These are phyloP conservation scores for Nemopilema nomurai DNA, from an alignment of 30 jellyfish, hydroid and myxozoan species.

Conservation along the genomic window DNA sequence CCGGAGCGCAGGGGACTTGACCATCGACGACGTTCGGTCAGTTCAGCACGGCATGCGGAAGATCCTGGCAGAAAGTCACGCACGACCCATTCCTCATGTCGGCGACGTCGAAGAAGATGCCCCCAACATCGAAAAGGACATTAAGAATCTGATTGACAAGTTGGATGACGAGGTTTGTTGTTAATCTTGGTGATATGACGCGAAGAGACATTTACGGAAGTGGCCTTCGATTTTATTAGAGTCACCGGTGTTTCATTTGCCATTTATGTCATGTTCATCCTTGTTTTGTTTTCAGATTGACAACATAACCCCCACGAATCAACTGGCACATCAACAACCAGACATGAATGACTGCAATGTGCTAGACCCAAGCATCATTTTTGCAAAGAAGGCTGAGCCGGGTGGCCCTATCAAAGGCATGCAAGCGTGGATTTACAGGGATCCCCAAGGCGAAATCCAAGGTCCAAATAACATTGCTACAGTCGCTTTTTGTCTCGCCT, in stretches of 20 bases:
- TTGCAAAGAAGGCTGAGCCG: slow-evolving; percentile 94
- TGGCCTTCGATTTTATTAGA: neutral
- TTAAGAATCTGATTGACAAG: slow-evolving; percentile 75
- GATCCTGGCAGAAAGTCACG: slow-evolving; percentile 35
- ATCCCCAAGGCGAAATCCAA: slow-evolving; percentile 98
- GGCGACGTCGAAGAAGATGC: slow-evolving; percentile 73
- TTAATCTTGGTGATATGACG: neutral
- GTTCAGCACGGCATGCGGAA: slow-evolving; percentile 44
- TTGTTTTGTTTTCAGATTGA: slow-evolving; percentile 41
- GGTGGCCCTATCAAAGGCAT: slow-evolving; percentile 73
- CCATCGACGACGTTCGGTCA: slow-evolving; percentile 35
- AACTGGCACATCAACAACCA: slow-evolving; percentile 23
- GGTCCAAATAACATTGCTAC: slow-evolving; percentile 30
- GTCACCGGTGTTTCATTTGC: neutral
- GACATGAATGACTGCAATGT: slow-evolving; percentile 34
- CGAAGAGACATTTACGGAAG: neutral
- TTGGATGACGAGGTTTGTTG: slow-evolving; percentile 77
- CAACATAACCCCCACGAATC: slow-evolving; percentile 31
- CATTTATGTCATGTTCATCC: no score
- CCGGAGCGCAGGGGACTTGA: slow-evolving; percentile 14
- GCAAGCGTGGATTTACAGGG: slow-evolving; percentile 97
- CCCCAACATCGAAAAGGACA: slow-evolving; percentile 66
- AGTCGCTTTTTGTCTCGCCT: neutral
- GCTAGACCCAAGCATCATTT: slow-evolving; percentile 86
- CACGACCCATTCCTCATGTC: neutral